Evolutionary conservation across 2,888 invertebrate species (phyloP).

Genomic region (Cataglyphis livida): DNA sequence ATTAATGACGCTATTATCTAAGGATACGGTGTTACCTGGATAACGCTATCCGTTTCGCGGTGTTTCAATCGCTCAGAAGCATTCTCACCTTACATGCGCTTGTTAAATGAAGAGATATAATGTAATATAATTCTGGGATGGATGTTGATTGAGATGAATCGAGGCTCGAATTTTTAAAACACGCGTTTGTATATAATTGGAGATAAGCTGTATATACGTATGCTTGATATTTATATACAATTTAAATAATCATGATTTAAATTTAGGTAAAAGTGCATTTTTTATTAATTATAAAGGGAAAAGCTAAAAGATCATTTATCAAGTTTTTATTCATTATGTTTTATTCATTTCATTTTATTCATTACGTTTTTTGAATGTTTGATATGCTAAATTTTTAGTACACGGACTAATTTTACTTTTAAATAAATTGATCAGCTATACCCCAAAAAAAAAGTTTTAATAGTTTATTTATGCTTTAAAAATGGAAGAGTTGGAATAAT

Average conservation of each 20-base stretch:
- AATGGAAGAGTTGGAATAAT: background rate
- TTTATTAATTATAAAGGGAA: background rate
- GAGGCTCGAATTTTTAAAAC: background rate
- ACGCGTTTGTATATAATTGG: background rate
- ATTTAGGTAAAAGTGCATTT: background rate
- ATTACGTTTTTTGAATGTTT: background rate
- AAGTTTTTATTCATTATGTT: background rate
- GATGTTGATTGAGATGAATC: background rate
- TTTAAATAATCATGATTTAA: background rate
- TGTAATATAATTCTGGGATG: background rate
- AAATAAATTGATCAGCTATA: background rate
- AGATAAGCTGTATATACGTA: background rate
- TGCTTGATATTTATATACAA: background rate
- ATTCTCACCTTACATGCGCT: background rate
- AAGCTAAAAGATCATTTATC: background rate
- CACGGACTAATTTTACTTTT: background rate
- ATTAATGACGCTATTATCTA: slow-evolving; percentile 54
- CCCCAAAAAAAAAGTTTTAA: background rate
- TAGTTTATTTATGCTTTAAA: background rate
- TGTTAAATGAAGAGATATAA: background rate
- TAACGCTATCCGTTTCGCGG: slow-evolving; percentile 38
- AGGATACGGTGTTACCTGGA: slow-evolving; percentile 30
- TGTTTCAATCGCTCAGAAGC: slow-evolving; percentile 22
- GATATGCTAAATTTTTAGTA: background rate
- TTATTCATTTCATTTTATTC: background rate